Conservation (phyloP, 2,888 invertebrate species). For the Pachliopta kotzebuea region DNA sequence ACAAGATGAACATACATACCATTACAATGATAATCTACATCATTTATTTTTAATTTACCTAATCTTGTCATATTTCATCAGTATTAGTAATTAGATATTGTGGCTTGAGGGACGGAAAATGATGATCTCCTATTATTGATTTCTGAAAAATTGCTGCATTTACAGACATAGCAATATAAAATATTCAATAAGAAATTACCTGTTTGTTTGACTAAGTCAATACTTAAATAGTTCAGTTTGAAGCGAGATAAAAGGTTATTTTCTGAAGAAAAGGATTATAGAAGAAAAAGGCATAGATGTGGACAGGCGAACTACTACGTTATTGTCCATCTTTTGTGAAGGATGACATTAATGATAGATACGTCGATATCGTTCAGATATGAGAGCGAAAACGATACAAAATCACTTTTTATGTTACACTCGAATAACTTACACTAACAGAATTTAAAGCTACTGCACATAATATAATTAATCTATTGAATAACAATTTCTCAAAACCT, state of each 20-base stretch:
- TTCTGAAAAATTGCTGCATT: neutral
- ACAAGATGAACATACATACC: neutral
- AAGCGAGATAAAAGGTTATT: neutral
- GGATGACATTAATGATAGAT: constrained; percentile 14
- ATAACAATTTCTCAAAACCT: no score
- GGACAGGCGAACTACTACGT: constrained; percentile 10
- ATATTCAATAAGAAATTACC: no score
- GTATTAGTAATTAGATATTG: neutral
- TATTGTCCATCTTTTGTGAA: constrained; percentile 14
- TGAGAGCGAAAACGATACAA: neutral
- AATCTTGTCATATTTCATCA: neutral
- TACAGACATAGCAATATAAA: neutral
- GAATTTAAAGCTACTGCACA: neutral
- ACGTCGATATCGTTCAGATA: constrained; percentile 22
- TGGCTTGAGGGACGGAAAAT: neutral
- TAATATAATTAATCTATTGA: no score
- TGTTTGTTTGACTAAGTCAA: neutral
- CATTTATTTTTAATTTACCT: neutral
- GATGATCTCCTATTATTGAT: neutral
- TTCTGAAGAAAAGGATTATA: neutral
- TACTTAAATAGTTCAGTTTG: neutral
- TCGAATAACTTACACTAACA: neutral
- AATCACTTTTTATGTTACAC: neutral
- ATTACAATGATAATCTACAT: neutral
- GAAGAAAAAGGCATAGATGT: neutral